Conservation (phyloP, 2,113 vertebrate genomes). For the Heterotilapia buettikoferi region DNA sequence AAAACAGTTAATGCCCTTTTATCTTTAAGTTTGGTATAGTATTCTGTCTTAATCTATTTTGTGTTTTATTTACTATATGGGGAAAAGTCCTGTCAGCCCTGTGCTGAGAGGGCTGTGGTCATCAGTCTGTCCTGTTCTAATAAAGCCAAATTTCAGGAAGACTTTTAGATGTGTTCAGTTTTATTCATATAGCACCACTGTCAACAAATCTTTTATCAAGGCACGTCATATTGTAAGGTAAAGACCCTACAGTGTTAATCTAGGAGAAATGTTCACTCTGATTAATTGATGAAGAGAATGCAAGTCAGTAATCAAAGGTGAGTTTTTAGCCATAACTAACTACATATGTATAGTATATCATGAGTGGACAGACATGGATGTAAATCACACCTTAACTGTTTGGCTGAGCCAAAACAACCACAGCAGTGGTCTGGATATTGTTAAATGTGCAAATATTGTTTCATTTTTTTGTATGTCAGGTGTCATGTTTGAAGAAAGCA, state of each 20-base stretch:
- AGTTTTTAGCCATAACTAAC: background rate
- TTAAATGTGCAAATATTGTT: background rate
- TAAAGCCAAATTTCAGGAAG: background rate
- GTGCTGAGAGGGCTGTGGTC: background rate
- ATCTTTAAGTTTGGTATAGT: background rate
- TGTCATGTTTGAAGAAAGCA: background rate
- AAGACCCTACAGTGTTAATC: background rate
- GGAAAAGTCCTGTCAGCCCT: background rate
- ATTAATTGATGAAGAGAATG: background rate
- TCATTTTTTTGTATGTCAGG: background rate
- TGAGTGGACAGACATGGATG: background rate
- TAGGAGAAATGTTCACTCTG: background rate
- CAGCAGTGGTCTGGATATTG: background rate
- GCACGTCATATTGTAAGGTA: background rate
- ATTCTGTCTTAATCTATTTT: background rate
- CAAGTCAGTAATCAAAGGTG: background rate
- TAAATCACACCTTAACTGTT: background rate
- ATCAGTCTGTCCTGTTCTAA: background rate
- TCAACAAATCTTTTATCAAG: background rate
- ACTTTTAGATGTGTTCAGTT: background rate
- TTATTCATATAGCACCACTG: background rate
- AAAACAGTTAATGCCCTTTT: background rate
- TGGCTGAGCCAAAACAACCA: background rate
- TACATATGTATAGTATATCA: background rate
- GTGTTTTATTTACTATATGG: background rate